A percentile compares a stretch with the other conserved stretches of the same genome.
phyloP scores from a whole-genome alignment of 2,113 vertebrate genomes.

The Pedetes capensis region DNA sequence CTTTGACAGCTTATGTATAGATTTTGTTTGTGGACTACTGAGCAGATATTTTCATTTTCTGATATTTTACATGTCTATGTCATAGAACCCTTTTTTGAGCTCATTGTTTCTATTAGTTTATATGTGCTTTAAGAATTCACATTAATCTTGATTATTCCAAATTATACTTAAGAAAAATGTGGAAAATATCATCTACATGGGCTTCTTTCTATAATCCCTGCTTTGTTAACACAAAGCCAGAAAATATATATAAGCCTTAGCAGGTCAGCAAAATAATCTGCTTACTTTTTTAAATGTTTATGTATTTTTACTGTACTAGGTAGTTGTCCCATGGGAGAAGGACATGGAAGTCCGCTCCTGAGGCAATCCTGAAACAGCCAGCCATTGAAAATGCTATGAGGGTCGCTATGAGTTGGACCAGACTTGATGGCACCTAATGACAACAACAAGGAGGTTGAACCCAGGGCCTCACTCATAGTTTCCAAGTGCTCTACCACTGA shows the following conservation, averaged over 20 bases:
- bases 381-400: too few relatives aligned
- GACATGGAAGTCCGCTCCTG: too few relatives aligned
- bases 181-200: not conserved
- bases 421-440: too few relatives aligned
- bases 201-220: not conserved
- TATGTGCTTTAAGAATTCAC: not conserved
- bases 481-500: too few relatives aligned
- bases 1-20: not conserved
- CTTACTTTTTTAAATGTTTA: not conserved
- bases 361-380: too few relatives aligned
- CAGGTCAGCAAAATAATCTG: not conserved
- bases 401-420: too few relatives aligned
- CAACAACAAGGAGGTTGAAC: too few relatives aligned
- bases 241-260: not conserved
- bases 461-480: too few relatives aligned
- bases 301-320: too few relatives aligned
- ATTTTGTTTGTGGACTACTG: not conserved
- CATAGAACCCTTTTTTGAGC: not conserved
- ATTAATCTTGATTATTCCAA: not conserved
- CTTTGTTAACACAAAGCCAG: not conserved
- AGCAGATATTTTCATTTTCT: conserved; percentile 10
- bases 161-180: not conserved
- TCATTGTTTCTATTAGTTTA: not conserved
- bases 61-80: not conserved
- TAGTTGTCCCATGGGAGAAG: too few relatives aligned